Evolutionary conservation across 1,140 invertebrate species (phyloP).

Genomic region (Panagrolaimus sp.): DNA sequence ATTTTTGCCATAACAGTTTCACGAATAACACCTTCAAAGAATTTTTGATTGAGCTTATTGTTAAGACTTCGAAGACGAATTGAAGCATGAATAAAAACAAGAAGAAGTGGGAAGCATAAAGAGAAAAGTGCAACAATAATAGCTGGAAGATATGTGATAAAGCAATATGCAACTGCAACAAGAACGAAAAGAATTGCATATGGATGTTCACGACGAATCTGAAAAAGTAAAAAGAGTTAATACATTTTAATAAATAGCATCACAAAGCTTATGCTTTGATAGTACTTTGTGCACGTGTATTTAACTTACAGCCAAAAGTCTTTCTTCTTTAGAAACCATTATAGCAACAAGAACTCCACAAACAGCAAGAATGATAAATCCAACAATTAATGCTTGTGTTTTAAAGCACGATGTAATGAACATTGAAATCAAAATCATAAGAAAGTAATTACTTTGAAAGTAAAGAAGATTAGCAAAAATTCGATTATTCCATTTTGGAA

Average conservation of each 20-base stretch:
- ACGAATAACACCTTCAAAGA: neutral
- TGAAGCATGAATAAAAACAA: constrained; percentile 74
- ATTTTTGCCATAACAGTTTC: no score
- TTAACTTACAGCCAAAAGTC: no score
- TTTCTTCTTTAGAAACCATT: no score
- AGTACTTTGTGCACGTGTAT: no score
- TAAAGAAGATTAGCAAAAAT: constrained; percentile 76
- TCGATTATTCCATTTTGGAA: constrained; percentile 75
- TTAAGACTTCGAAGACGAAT: constrained; percentile 71
- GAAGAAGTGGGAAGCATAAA: constrained; percentile 31
- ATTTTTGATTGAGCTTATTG: constrained; percentile 71
- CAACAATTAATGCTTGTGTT: constrained; percentile 26
- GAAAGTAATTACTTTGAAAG: constrained; percentile 80
- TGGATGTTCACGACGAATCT: constrained; percentile 41
- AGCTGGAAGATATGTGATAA: constrained; percentile 26
- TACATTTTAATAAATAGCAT: no score
- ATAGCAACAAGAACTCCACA: no score
- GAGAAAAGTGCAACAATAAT: constrained; percentile 38
- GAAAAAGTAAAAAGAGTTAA: constrained; percentile 25
- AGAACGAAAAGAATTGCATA: constrained; percentile 31
- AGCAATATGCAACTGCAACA: constrained; percentile 28
- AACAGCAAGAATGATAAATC: constrained; percentile 7
- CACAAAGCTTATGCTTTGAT: no score
- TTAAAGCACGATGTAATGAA: constrained; percentile 60
- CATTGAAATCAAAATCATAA: constrained; percentile 69